A percentile compares a stretch with the other conserved stretches of the same genome.
These are phyloP conservation scores for Diuraphis noxia DNA, from an alignment of 1,140 invertebrate genomes.

Conservation along the genomic window DNA sequence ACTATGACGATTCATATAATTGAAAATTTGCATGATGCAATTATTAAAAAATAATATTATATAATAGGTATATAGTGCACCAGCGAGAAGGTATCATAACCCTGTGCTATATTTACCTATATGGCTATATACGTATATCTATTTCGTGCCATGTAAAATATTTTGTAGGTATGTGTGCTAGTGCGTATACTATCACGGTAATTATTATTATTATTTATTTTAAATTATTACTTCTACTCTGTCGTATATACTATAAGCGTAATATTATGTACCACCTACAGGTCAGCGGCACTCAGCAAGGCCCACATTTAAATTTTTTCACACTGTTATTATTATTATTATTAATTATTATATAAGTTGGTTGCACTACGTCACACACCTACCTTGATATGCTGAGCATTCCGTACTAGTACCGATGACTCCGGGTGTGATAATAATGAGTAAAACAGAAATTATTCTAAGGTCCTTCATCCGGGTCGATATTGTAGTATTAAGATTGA, in stretches of 20 bases:
- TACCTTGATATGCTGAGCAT: conserved; percentile 50
- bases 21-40: neutral
- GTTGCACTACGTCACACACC: conserved; percentile 29
- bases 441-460: conserved; percentile 4
- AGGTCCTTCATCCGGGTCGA: conserved; percentile 36
- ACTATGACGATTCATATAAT: neutral
- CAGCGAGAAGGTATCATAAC: neutral
- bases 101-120: neutral
- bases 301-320: neutral
- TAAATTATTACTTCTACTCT: neutral
- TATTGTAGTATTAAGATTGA: neutral
- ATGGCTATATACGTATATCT: neutral
- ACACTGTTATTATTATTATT: neutral
- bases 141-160: neutral
- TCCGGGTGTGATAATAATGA: conserved; percentile 27
- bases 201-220: neutral
- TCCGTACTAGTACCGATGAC: conserved; percentile 48
- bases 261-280: neutral
- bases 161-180: neutral
- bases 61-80: neutral
- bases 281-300: neutral
- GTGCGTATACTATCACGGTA: neutral
- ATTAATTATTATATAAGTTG: neutral
- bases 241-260: neutral
- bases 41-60: neutral